Base-by-base conservation (phyloP, 2,888 invertebrate genomes). In the Andrena flavipes region DNA sequence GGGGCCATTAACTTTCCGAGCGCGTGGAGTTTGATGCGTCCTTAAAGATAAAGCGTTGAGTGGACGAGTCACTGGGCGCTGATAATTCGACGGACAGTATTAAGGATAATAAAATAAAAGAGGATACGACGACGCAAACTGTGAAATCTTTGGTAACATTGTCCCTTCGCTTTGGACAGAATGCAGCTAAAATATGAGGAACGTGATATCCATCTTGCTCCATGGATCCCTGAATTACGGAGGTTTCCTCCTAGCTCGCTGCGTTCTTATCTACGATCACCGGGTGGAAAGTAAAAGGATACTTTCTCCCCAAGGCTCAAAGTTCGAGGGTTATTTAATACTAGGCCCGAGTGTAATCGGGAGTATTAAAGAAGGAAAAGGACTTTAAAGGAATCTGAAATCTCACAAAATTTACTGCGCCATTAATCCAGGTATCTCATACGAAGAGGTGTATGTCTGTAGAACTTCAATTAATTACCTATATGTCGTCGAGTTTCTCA, bases 231-330 rank as follows among this genome's bases (percentile, higher is more conserved):
- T 76, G 42, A 78, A 51, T 78, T 78, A 67, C 76, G 68, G 67
- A 78, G 65, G 78, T 23, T 59, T 64, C 60, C n/a, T 59, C 7
- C 60, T 62, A 35, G 67, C 51, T 33, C 48, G 60, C 62, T 33
- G 29, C 51, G 42, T 42, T 51, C 67, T 67, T 78, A 77, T 80
- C 69, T 71, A 16, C 51, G 51, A 56, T 16, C 54, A 65, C 67
- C 71, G 23, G 49, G 29, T 48, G 29, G 71, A 77, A 77, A 70
- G 78, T 71, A 71, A 77, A 70, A 76, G 63, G 73, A 65, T 76
- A 76, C 68, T 75, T 77, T 75, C 77, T 81, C 75, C 29, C 68
- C n/a, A 70, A 54, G 26, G 48, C 56, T 68, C 69, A n/a, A 54
- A 80, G 76, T 70, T 54, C 63, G 29, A 59, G 51, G n/a, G 59